phyloP scores from a whole-genome alignment of 37 sponge, comb jelly and placozoan species.

The Hormiphora californensis region DNA sequence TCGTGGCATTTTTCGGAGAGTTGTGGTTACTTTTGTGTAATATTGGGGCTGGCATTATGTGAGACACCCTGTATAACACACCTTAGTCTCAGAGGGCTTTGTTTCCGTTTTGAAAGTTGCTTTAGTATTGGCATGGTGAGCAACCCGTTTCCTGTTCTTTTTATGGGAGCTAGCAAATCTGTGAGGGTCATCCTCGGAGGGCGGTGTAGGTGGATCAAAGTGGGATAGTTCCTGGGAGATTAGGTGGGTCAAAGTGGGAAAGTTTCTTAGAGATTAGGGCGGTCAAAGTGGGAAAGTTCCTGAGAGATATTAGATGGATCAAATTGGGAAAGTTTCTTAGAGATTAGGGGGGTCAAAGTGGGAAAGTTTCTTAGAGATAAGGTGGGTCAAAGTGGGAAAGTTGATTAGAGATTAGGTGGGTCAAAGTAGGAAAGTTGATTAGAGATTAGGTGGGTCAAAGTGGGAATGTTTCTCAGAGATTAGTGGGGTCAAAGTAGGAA shows the following conservation, averaged over 20 bases:
- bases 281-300: background rate
- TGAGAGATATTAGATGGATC: background rate
- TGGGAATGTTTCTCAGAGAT: too few species aligned
- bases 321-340: background rate
- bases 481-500: too few species aligned
- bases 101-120: background rate
- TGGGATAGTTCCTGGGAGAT: constrained; percentile 21
- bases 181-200: constrained; percentile 38
- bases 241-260: background rate
- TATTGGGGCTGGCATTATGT: too few species aligned
- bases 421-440: too few species aligned
- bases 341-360: too few species aligned
- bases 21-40: too few species aligned
- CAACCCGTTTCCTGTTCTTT: constrained; percentile 21
- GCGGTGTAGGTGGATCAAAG: constrained; percentile 51
- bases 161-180: background rate
- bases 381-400: too few species aligned
- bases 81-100: background rate
- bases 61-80: too few species aligned
- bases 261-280: background rate
- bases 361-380: too few species aligned
- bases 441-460: too few species aligned
- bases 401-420: too few species aligned
- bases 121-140: background rate
- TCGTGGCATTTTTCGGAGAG: too few species aligned